Conservation (phyloP, 2,888 invertebrate genomes). For the Hypomecis atomaria region DNA sequence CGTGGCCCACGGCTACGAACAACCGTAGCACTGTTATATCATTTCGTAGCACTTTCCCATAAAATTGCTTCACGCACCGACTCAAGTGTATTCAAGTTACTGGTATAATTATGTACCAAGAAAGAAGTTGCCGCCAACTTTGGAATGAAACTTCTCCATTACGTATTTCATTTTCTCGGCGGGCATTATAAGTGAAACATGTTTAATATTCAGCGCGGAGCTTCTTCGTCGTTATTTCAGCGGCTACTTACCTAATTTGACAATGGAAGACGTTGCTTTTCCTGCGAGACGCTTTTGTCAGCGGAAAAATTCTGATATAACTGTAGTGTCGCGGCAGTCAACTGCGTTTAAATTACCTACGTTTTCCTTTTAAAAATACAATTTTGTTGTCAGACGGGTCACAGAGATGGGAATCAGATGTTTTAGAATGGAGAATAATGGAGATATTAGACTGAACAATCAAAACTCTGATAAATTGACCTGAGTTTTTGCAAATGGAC, state of each 20-base stretch:
- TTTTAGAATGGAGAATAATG: too few species aligned
- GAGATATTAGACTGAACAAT: too few species aligned
- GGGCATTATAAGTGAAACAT: slow-evolving; percentile 48
- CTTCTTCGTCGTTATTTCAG: slow-evolving; percentile 53
- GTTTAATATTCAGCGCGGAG: slow-evolving; percentile 53
- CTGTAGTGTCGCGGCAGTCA: slow-evolving; percentile 13
- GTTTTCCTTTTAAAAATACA: slow-evolving; percentile 3
- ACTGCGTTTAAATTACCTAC: background rate
- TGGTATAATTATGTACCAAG: slow-evolving; percentile 44
- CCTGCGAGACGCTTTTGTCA: slow-evolving; percentile 43
- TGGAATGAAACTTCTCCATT: slow-evolving; percentile 43
- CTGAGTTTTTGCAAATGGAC: too few species aligned
- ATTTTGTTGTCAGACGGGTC: background rate
- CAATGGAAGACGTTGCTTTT: slow-evolving; percentile 48
- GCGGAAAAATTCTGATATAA: slow-evolving; percentile 21
- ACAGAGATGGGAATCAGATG: background rate
- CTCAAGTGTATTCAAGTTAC: slow-evolving; percentile 32
- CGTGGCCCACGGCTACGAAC: slow-evolving; percentile 24
- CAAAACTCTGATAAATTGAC: too few species aligned
- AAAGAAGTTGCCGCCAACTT: slow-evolving; percentile 42
- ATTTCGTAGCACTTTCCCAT: slow-evolving; percentile 16
- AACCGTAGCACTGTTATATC: slow-evolving; percentile 15
- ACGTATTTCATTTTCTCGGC: slow-evolving; percentile 45
- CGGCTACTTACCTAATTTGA: slow-evolving; percentile 54
- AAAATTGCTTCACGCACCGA: slow-evolving; percentile 19